Evolutionary conservation across 2,888 invertebrate genomes (phyloP).

Genomic region (Malthinus flaveolus): DNA sequence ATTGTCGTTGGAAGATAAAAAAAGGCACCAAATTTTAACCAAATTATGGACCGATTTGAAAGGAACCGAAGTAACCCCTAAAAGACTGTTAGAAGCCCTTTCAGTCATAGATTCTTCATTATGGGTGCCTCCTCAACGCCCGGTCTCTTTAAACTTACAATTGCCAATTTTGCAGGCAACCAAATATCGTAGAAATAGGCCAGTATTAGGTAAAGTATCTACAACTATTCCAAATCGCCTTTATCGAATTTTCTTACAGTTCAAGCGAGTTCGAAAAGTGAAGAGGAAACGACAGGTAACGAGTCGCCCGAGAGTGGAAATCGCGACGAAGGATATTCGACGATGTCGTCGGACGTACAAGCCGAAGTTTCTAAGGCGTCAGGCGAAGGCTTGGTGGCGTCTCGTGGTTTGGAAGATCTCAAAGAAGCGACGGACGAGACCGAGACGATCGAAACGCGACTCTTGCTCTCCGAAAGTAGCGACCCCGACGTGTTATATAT

Average conservation of each 20-base stretch:
- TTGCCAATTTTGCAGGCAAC: conserved; percentile 61
- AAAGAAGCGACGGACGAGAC: conserved; percentile 76
- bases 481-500: conserved; percentile 71
- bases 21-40: conserved; percentile 65
- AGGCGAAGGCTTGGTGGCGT: conserved; percentile 45
- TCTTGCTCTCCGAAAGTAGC: conserved; percentile 61
- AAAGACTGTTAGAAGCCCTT: conserved; percentile 64
- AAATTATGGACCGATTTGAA: conserved; percentile 68
- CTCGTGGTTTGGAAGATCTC: conserved; percentile 68
- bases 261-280: conserved; percentile 57
- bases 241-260: conserved; percentile 41
- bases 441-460: conserved; percentile 61
- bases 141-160: conserved; percentile 71
- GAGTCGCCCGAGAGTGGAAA: conserved; percentile 78
- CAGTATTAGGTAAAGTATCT: conserved; percentile 50
- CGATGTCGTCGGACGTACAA: conserved; percentile 82
- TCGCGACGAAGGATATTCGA: conserved; percentile 81
- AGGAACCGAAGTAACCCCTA: conserved; percentile 66
- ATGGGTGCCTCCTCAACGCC: conserved; percentile 70
- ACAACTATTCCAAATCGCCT: too few relatives aligned
- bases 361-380: conserved; percentile 64
- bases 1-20: conserved; percentile 65
- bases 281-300: conserved; percentile 67
- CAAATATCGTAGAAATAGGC: conserved; percentile 54
- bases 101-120: conserved; percentile 67